Evolutionary conservation across 2,888 invertebrate genomes (phyloP), one percentile per base, ranked within the genome.

Genomic region (Yponomeuta malinellus): DNA sequence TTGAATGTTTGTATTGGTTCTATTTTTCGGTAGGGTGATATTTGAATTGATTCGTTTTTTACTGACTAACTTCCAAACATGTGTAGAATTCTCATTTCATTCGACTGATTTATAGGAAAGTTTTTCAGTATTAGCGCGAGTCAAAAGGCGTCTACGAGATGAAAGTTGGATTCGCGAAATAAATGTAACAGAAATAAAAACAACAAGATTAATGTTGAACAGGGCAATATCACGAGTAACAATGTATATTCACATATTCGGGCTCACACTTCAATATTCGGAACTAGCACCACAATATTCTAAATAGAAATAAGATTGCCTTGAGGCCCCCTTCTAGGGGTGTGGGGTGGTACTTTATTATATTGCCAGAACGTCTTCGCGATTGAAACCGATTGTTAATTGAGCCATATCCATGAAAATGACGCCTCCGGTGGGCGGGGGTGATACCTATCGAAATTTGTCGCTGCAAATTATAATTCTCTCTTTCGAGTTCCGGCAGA

Each of bases 381-480:
- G 90, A 91, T 90, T 90, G 90, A 90, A 90, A 90, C 89, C 92
- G 86, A 90, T 90, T 91, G 92, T 92, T 91, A 92, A 91, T 92
- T 91, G 92, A 92, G 92, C 89, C 86, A 88, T 92, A 91, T 92
- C 92, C 91, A 89, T 89, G 91, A 90, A 88, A 90, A 89, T 90
- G 87, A 87, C 87, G 88, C 87, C 87, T 85, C 70, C 71, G 64
- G 86, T 86, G 83, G 83, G 82, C 68, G 70, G 66, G 80, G 80
- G 81, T 87, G 90, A 91, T 90, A 86, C 89, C 89, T 90, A 90
- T 90, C 90, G 89, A 86, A 83, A 87, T 88, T 87, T 83, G 87
- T 85, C 88, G 88, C 88, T 84, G 84, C 15, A 88, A 90, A 90
- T 88, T 86, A 82, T 81, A 77, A 78, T 72, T 71, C 65, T 71